Conservation (phyloP, 2,113 vertebrate species). For the Amblyopsis rosae region DNA sequence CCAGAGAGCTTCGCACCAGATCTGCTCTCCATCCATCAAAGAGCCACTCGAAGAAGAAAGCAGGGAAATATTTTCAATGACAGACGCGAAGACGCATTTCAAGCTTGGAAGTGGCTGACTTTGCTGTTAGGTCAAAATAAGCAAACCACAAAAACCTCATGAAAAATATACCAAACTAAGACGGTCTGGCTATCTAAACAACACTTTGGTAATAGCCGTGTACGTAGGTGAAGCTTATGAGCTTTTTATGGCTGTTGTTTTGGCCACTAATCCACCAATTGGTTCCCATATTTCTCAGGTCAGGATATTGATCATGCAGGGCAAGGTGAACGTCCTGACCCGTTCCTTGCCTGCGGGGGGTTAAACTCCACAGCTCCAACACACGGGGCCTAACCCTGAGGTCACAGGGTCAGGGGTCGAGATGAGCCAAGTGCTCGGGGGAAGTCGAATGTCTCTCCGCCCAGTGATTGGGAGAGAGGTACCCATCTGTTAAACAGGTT, state of each 20-base stretch:
- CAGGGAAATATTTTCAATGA: constrained; percentile 32
- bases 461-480: constrained; percentile 48
- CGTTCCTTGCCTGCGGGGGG: constrained; percentile 58
- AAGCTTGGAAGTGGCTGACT: no score
- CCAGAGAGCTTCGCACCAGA: constrained; percentile 43
- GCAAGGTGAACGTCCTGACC: constrained; percentile 13
- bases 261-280: background rate
- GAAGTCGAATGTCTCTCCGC: constrained; percentile 68
- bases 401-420: constrained; percentile 73
- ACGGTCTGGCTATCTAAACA: no score
- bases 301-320: constrained; percentile 52
- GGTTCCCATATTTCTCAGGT: constrained; percentile 41
- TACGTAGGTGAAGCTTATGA: background rate
- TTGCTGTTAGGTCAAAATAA: background rate
- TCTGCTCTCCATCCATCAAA: constrained; percentile 53
- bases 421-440: constrained; percentile 71
- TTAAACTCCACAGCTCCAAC: constrained; percentile 61
- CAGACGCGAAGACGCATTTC: constrained; percentile 33
- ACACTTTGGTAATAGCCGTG: no score
- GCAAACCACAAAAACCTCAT: background rate
- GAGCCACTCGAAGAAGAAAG: constrained; percentile 18
- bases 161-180: no score
- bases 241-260: background rate
- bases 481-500: constrained; percentile 80
- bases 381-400: constrained; percentile 60